phyloP scores from a whole-genome alignment of 2,113 vertebrate genomes.

The Oriolus oriolus region DNA sequence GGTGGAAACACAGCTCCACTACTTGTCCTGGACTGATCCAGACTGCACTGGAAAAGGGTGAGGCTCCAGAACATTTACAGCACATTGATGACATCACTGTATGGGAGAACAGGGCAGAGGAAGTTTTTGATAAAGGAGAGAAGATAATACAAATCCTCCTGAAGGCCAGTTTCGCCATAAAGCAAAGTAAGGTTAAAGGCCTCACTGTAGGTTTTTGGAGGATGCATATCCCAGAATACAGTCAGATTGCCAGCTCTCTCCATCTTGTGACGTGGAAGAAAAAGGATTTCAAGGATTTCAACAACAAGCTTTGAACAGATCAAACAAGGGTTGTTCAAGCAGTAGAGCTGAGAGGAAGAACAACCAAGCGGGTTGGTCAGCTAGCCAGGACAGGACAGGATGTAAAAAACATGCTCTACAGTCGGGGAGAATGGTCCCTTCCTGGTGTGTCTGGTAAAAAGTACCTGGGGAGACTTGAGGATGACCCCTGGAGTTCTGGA shows the following conservation, averaged over 20 bases:
- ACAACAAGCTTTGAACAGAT: neutral
- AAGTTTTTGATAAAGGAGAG: neutral
- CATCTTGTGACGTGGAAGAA: fast-evolving
- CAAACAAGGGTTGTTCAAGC: neutral
- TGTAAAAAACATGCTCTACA: neutral
- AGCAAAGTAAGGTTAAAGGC: neutral
- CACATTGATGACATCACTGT: neutral
- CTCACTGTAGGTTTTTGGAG: neutral
- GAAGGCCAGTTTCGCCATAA: neutral
- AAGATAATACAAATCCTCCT: neutral
- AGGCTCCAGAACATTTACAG: neutral
- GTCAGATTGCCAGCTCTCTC: neutral
- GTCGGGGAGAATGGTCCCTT: neutral
- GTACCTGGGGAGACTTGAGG: neutral
- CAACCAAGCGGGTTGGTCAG: too few species aligned
- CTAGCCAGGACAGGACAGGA: neutral
- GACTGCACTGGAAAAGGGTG: neutral
- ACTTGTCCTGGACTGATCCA: neutral
- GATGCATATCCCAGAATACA: neutral
- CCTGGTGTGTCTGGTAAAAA: neutral
- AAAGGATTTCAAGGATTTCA: neutral
- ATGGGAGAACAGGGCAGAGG: neutral
- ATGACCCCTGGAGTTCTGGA: neutral
- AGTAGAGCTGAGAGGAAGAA: neutral
- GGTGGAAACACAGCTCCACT: neutral